Evolutionary conservation across 2,113 vertebrate species (phyloP).

Genomic region (Tautogolabrus adspersus): DNA sequence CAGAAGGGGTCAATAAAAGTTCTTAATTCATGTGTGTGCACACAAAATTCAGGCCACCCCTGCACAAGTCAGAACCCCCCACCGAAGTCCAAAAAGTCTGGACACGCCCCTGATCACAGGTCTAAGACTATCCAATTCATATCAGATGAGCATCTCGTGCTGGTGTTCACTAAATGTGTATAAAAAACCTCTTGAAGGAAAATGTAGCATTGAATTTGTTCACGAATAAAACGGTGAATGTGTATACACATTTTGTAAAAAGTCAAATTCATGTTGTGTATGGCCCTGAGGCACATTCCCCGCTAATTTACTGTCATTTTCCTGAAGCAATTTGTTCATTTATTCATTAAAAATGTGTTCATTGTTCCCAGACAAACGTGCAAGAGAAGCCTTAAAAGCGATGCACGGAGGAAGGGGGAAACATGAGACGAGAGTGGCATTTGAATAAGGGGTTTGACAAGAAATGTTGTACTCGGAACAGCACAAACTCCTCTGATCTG

Average conservation of each 20-base stretch:
- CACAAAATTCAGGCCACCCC: no score
- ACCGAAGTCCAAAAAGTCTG: no score
- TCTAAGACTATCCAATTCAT: not conserved
- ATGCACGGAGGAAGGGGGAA: not conserved
- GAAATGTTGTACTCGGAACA: slow-evolving; percentile 22
- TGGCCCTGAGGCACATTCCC: not conserved
- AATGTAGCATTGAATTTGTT: not conserved
- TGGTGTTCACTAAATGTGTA: not conserved
- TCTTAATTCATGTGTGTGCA: no score
- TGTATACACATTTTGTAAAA: not conserved
- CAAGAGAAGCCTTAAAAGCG: slow-evolving; percentile 7
- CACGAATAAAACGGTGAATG: not conserved
- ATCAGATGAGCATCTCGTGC: not conserved
- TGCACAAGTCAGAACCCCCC: no score
- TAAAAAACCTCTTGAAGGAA: no score
- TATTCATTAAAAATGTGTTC: slow-evolving; percentile 39
- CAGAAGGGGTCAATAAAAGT: no score
- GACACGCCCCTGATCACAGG: no score
- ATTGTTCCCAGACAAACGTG: slow-evolving; percentile 28
- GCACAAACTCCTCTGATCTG: slow-evolving; percentile 50
- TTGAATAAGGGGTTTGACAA: slow-evolving; percentile 45
- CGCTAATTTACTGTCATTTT: slow-evolving; percentile 3
- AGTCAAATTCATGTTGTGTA: slow-evolving; percentile 7
- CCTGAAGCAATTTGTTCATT: slow-evolving; percentile 36
- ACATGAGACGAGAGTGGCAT: slow-evolving; percentile 30